Conservation (phyloP, 2,113 vertebrate genomes). For the Strix aluco region DNA sequence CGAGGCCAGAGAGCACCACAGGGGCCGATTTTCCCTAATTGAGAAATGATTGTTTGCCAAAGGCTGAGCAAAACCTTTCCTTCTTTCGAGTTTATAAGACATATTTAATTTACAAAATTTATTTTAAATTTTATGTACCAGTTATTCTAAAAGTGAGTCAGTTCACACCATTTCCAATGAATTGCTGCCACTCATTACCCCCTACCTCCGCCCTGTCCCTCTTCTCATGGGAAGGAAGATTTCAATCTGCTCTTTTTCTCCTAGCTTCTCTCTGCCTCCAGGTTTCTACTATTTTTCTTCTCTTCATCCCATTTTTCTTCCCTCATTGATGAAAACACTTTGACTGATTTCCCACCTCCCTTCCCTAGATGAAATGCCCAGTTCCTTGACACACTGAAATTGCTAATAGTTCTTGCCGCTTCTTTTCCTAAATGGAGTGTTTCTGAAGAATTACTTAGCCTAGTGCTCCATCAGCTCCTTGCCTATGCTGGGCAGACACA, state of each 20-base stretch:
- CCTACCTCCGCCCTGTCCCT: neutral
- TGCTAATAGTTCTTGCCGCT: neutral
- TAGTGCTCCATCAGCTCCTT: slow-evolving; percentile 5
- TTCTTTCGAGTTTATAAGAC: neutral
- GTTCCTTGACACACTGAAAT: slow-evolving; percentile 11
- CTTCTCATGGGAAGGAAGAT: neutral
- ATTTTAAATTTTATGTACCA: neutral
- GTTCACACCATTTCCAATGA: neutral
- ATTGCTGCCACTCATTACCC: neutral
- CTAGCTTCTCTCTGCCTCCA: neutral
- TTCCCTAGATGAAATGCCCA: neutral
- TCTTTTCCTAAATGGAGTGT: slow-evolving; percentile 8
- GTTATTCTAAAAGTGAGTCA: neutral
- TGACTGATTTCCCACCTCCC: neutral
- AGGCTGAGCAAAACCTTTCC: neutral
- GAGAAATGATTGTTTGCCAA: neutral
- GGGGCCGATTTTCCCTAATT: neutral
- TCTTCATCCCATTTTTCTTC: neutral
- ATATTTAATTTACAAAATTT: neutral
- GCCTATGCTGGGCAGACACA: neutral
- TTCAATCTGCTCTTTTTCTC: neutral
- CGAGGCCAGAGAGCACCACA: neutral
- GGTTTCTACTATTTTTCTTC: neutral
- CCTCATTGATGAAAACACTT: slow-evolving; percentile 7
- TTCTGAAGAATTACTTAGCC: slow-evolving; percentile 43